Base-by-base conservation (phyloP, 1,140 invertebrate genomes). In the Wiebesia pumilae region DNA sequence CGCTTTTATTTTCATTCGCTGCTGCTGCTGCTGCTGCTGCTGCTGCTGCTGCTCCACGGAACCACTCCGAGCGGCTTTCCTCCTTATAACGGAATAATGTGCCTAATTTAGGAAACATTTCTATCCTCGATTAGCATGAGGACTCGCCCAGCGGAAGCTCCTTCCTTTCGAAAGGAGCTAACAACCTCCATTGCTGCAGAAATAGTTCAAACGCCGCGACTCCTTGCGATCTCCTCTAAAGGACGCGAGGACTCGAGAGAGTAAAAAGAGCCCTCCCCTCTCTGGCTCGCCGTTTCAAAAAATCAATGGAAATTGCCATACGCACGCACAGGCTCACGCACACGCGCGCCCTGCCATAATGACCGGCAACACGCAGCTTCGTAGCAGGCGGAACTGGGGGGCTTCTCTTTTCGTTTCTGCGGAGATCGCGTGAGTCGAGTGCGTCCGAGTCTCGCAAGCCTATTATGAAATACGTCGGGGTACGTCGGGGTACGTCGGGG, bases 261-360 rank as follows among this genome's bases (percentile, higher is more conserved):
- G 47, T 69, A 84, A 79, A 62, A 51, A 65, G 54, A 19, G 3
- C n/a, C 33, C 43, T n/a, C 7, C 47, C 2, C 51, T 38, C 51
- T 27, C 24, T 62, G 3, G 10, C 14, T 69, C 27, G 62, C 24
- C n/a, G 6, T 40, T 62, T 69, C 58, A 33, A 80, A 85, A 85
- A 85, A 85, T 85, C 83, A 43, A 85, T 85, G 65, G 65, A 80
- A 80, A 85, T 69, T 85, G 43, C 62, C 30, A 47, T 43, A 40
- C 24, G 51, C 54, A 77, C 73, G 69, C 40, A 69, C n/a, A 84
- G 54, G 38, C 24, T 33, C 54, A 77, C 73, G 69, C 40, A 69
- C n/a, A 84, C 73, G 38, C 43, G 67, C 40, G 62, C 71, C 47
- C 69, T 33, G 83, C 27, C 54, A 58, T 84, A 84, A 84, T 84